Base-by-base conservation (phyloP, 1,140 invertebrate species). In the Drosophila murphyi region DNA sequence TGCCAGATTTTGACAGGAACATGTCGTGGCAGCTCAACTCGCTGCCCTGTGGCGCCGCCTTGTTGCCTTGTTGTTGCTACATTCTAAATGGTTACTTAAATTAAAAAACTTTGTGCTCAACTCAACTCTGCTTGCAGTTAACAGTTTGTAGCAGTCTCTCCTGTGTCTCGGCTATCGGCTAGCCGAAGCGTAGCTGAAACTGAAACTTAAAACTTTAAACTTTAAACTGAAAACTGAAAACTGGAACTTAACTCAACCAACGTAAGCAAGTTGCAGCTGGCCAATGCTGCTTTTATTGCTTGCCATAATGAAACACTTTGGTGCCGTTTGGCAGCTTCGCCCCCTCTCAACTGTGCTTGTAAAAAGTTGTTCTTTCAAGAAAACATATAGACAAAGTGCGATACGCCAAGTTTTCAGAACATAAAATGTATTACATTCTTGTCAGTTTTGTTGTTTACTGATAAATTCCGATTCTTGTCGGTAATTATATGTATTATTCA, bases 1-100 rank as follows among this genome's bases (percentile, higher is more conserved):
- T 34, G 50, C 10, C 8, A 32, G 50, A 51, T 32, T 29, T 34
- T 32, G 31, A 51, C 29, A 32, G 2, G 2, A 4, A 29, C 39
- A n/a, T 43, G 10, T 43, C 29, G 50, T 8, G 10, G 3, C 48
- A 31, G 8, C 20, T 20, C 41, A 48, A 3, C 12, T 28, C 47
- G 4, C 4, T 54, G 12, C 2, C 54, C 37, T 39, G 35, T 31
- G 37, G 20, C n/a, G n/a, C 34, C 52, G 48, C 52, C 50, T 62
- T 72, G 68, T 79, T 72, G 62, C 81, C 61, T 20, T 20, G 20
- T 20, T 20, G 20, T 20, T 20, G 69, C 75, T 76, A 79, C 76
- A 80, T 75, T 76, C 82, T 74, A 78, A 78, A 86, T 86, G 75
- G 65, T 74, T 74, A 87, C 87, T 86, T 78, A 86, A 81, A 86